Evolutionary conservation across 2,888 invertebrate genomes (phyloP).

Genomic region (Bimastos eiseni): DNA sequence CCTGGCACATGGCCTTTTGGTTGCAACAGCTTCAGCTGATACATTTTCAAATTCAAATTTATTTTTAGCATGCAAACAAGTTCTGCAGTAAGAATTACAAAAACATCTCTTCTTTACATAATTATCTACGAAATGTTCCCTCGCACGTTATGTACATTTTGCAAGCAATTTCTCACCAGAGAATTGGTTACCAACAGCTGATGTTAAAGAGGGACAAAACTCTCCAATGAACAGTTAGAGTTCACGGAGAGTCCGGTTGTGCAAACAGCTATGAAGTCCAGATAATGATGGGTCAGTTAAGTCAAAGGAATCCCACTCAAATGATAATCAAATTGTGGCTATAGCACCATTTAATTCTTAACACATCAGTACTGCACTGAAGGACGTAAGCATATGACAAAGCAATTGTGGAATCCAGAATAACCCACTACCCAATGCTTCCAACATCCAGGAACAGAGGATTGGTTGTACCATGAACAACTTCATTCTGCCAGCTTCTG

Average conservation of each 20-base stretch:
- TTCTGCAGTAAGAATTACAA: neutral
- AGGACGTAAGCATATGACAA: neutral
- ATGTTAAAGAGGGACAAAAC: neutral
- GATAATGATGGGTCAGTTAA: too few relatives aligned
- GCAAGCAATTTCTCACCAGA: neutral
- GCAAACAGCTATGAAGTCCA: too few relatives aligned
- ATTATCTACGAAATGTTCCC: neutral
- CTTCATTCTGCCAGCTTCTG: neutral
- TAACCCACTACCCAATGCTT: neutral
- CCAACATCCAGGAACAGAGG: neutral
- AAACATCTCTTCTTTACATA: neutral
- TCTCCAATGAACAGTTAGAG: neutral
- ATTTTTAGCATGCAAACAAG: neutral
- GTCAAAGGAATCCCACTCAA: too few relatives aligned
- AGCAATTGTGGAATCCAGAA: neutral
- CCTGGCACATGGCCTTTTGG: neutral
- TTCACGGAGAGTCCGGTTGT: neutral
- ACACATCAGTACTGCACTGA: neutral
- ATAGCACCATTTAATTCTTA: neutral
- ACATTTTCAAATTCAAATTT: neutral
- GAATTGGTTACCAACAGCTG: neutral
- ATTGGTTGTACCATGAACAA: neutral
- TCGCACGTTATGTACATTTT: neutral
- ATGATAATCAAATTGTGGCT: too few relatives aligned
- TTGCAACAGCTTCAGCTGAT: neutral